A percentile compares a stretch with the other conserved stretches of the same genome.
phyloP scores from a whole-genome alignment of 1,140 invertebrate species.

The Megalopta genalis region DNA sequence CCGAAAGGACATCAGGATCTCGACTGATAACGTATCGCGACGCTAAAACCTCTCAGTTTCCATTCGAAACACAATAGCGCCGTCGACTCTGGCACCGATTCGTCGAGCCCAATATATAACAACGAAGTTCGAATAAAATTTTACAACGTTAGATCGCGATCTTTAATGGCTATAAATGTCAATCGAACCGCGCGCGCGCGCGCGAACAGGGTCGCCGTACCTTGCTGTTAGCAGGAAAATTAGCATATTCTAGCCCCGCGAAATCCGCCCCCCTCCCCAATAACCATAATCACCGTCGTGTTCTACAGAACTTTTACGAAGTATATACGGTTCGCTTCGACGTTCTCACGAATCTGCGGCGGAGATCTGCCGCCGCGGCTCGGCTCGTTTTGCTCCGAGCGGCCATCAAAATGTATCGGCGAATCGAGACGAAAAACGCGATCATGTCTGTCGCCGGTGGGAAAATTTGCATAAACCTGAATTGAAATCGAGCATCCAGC shows the following conservation, averaged over 20 bases:
- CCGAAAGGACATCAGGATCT: no score
- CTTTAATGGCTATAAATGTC: neutral
- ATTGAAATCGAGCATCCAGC: no score
- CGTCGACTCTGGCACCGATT: neutral
- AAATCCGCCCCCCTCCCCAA: no score
- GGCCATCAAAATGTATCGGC: neutral
- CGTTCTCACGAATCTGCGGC: neutral
- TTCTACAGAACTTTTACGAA: neutral
- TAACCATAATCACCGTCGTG: neutral
- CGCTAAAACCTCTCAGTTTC: neutral
- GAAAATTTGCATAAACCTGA: conserved; percentile 21
- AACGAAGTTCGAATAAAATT: neutral
- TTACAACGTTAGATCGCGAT: neutral
- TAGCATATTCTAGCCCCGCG: neutral
- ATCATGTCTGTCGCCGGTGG: conserved; percentile 9
- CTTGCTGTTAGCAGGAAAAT: neutral
- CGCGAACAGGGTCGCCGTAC: neutral
- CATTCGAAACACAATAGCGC: neutral
- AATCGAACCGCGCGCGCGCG: neutral
- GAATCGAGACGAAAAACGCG: conserved; percentile 10
- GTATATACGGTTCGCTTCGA: neutral
- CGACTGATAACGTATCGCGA: no score
- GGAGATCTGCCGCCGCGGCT: neutral
- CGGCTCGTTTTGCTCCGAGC: neutral
- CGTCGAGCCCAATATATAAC: neutral